Percentiles rank a stretch among this genome's conserved stretches.
Evolutionary conservation across 2,113 vertebrate species (phyloP).

Genomic region (Trichechus manatus): DNA sequence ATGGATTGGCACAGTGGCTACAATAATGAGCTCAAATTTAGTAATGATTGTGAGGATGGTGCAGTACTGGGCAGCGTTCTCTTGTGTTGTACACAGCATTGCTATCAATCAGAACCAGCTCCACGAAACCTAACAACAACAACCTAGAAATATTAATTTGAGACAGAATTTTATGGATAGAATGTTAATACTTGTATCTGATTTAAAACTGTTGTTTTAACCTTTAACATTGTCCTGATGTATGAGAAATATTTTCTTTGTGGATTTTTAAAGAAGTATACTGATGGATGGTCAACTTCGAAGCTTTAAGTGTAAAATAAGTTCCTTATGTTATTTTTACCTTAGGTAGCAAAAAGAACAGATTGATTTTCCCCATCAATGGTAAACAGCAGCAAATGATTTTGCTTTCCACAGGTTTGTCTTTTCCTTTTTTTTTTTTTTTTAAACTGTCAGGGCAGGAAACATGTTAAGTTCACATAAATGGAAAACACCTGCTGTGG

Average conservation of each 20-base stretch:
- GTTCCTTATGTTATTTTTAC: slow-evolving; percentile 30
- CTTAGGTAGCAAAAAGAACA: slow-evolving; percentile 23
- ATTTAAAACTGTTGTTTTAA: neutral
- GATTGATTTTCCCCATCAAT: neutral
- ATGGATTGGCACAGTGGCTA: neutral
- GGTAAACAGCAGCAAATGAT: neutral
- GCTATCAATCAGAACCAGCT: too few species aligned
- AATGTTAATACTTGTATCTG: neutral
- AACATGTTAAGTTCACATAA: slow-evolving; percentile 64
- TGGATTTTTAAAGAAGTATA: neutral
- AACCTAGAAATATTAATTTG: neutral
- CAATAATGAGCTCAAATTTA: too few species aligned
- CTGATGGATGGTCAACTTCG: neutral
- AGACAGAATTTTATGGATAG: neutral
- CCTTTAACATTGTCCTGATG: neutral
- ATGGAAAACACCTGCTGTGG: slow-evolving; percentile 62
- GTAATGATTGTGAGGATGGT: too few species aligned
- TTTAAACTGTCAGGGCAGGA: neutral
- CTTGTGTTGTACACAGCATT: too few species aligned
- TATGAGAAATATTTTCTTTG: neutral
- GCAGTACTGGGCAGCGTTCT: too few species aligned
- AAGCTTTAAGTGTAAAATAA: slow-evolving; percentile 55
- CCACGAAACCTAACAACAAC: too few species aligned
- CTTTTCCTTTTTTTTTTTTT: too few species aligned
- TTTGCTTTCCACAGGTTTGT: neutral